Evolutionary conservation across 1,140 invertebrate genomes (phyloP).

Genomic region (Hesperophylax magnus): DNA sequence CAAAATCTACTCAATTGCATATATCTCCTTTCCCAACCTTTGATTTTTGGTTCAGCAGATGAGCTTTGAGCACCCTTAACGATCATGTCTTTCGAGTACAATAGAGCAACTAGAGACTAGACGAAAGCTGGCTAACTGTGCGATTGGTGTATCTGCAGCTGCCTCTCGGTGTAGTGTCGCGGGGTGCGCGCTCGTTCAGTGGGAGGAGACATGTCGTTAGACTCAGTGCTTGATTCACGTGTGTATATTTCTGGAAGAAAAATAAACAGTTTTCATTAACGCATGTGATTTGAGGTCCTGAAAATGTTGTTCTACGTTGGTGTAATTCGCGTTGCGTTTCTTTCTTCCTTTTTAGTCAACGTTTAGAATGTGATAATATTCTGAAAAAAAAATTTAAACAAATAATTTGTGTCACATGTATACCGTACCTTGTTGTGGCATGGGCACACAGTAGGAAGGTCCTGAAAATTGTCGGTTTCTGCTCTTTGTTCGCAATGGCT

Average conservation of each 20-base stretch:
- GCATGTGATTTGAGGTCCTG: too few species aligned
- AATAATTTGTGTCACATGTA: not conserved
- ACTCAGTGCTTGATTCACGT: conserved; percentile 55
- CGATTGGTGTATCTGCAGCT: conserved; percentile 52
- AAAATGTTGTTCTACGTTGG: too few species aligned
- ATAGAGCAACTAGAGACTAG: not conserved
- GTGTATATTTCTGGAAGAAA: conserved; percentile 52
- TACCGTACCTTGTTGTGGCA: conserved; percentile 50
- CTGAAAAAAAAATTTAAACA: too few species aligned
- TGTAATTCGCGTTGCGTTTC: too few species aligned
- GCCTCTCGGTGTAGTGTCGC: conserved; percentile 49
- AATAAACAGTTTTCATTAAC: not conserved
- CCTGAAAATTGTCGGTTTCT: conserved; percentile 50
- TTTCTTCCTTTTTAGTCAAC: too few species aligned
- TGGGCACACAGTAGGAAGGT: conserved; percentile 52
- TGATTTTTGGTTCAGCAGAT: too few species aligned
- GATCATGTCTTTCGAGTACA: too few species aligned
- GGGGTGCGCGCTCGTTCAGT: conserved; percentile 52
- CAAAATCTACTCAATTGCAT: too few species aligned
- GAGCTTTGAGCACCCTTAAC: too few species aligned
- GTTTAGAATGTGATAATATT: too few species aligned
- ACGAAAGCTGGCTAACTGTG: conserved; percentile 51
- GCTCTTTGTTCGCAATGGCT: conserved; percentile 46
- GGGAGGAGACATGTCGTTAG: conserved; percentile 53
- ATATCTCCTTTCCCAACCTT: too few species aligned